phyloP scores from a whole-genome alignment of 2,888 invertebrate species.

The Tinea pellionella region DNA sequence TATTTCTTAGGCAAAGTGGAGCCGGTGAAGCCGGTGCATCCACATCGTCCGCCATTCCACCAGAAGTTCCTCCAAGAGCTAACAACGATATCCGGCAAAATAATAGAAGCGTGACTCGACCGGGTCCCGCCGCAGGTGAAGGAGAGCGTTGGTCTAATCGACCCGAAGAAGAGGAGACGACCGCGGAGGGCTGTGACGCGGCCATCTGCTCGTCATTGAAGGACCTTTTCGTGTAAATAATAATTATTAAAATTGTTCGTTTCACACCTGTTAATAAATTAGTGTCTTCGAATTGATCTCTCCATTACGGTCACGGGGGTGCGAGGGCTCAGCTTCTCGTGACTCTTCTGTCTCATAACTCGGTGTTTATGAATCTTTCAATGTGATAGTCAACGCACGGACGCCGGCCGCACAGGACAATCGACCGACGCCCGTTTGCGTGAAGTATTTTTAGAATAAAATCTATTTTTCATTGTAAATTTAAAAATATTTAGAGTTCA shows the following conservation, averaged over 20 bases:
- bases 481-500: conserved; percentile 62
- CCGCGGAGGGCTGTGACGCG: conserved; percentile 79
- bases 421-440: conserved; percentile 52
- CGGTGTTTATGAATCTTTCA: conserved; percentile 59
- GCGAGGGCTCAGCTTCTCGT: conserved; percentile 23
- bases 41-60: conserved; percentile 29
- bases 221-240: conserved; percentile 83
- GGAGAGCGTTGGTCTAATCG: conserved; percentile 71
- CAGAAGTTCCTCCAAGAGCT: conserved; percentile 20
- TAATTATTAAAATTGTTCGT: neutral
- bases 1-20: conserved; percentile 75
- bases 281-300: conserved; percentile 2
- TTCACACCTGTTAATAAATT: conserved; percentile 3
- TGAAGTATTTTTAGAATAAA: conserved; percentile 65
- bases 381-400: conserved; percentile 62
- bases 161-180: conserved; percentile 76
- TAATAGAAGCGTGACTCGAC: conserved; percentile 43
- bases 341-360: conserved; percentile 22
- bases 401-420: conserved; percentile 53
- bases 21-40: conserved; percentile 52
- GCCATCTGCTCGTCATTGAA: conserved; percentile 86
- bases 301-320: conserved; percentile 22
- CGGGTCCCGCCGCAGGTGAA: conserved; percentile 31
- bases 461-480: conserved; percentile 68
- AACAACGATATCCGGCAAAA: conserved; percentile 28